These are phyloP conservation scores for Eristalinus aeneus DNA, from an alignment of 2,888 invertebrate genomes.

Conservation along the genomic window DNA sequence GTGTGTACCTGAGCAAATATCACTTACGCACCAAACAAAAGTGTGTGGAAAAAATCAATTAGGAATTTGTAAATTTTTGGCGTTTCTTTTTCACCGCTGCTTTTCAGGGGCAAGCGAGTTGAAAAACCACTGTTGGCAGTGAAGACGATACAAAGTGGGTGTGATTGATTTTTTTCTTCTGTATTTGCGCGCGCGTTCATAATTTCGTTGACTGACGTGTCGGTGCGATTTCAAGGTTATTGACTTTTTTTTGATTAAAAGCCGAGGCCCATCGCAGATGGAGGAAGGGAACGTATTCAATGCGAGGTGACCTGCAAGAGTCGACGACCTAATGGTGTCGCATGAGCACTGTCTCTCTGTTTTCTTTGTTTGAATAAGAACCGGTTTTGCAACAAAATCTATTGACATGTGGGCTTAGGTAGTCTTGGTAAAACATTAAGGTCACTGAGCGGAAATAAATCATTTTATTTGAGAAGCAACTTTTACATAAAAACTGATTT, in stretches of 20 bases:
- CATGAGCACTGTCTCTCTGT: neutral
- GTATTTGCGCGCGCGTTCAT: neutral
- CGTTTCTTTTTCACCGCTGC: neutral
- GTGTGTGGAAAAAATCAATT: neutral
- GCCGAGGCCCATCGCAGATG: neutral
- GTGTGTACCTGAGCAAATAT: slow-evolving; percentile 35
- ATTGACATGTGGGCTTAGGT: neutral
- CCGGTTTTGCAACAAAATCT: neutral
- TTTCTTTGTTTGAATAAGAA: neutral
- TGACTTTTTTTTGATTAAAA: neutral
- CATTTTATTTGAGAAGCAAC: neutral
- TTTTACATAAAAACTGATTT: neutral
- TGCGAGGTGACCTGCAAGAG: neutral
- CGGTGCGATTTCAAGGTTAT: slow-evolving; percentile 28
- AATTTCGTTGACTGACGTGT: slow-evolving; percentile 7
- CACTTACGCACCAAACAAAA: slow-evolving; percentile 18
- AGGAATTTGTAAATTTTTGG: neutral
- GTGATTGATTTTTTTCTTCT: slow-evolving; percentile 11
- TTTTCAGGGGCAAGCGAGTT: neutral
- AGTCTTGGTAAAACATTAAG: neutral
- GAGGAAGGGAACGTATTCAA: neutral
- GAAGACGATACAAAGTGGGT: slow-evolving; percentile 29
- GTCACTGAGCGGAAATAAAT: neutral
- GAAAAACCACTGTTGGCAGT: neutral
- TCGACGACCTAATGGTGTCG: neutral